Base-by-base conservation (phyloP, 2,888 invertebrate genomes). In the Drosophila niveifrons region DNA sequence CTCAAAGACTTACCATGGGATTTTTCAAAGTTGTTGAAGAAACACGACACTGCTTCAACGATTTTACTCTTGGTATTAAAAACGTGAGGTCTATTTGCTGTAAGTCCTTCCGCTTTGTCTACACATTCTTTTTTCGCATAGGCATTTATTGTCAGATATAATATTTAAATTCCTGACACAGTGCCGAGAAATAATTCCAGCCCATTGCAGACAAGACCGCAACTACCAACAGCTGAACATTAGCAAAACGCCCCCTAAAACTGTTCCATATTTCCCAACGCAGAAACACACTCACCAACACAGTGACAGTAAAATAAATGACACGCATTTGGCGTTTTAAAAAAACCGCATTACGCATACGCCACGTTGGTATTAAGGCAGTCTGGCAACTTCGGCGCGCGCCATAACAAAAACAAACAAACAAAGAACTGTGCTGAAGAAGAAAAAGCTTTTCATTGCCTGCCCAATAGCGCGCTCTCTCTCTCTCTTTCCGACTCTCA, bases 361-460 rank as follows among this genome's bases (percentile, higher is more conserved):
- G 82, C 88, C 79, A 66, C 77, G 56, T 77, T 57, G 72, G 52
- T 70, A 75, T 75, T 76, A 65, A 68, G 75, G 76, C 75, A 76
- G 80, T 82, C 85, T 77, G 82, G 78, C 69, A 82, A 80, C 75
- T 69, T 75, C 52, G 71, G 59, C 68, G 63, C 69, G 67, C 68
- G 64, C 62, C 62, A 65, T 61, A 75, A 78, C 74, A 76, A 78
- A 78, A 76, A 75, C 64, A 80, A 75, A 70, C 62, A 80, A 67
- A 76, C 66, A 70, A 69, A 66, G 66, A 41, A 41, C 39, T 15
- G 68, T 67, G 72, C 56, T 43, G 59, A 74, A 51, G 56, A 70
- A 69, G 73, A 73, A 77, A 78, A 70, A 79, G 85, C 74, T 84
- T 82, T 87, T 74, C 73, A 76, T 74, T 73, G 72, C 76, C 76